Percentiles rank a stretch among this genome's conserved stretches.
Evolutionary conservation across 1,140 invertebrate species (phyloP).

Genomic region (Mactra quadrangularis): DNA sequence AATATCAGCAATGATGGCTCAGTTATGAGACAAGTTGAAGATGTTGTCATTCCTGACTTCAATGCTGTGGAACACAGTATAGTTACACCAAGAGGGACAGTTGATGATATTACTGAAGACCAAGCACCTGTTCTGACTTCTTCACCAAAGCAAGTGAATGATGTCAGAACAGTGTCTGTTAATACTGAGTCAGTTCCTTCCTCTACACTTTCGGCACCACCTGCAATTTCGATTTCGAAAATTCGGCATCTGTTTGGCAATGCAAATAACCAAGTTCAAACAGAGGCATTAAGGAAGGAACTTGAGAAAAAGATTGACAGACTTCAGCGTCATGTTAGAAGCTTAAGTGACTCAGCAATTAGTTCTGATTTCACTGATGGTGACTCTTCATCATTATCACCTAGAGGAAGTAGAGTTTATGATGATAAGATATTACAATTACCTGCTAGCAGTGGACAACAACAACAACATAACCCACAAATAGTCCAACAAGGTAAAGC

Average conservation of each 20-base stretch:
- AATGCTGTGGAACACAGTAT: not conserved
- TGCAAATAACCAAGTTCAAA: not conserved
- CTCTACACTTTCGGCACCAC: conserved; percentile 25
- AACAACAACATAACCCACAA: conserved; percentile 17
- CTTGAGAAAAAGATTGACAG: conserved; percentile 72
- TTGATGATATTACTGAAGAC: not conserved
- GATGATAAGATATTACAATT: conserved; percentile 60
- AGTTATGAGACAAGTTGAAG: conserved; percentile 35
- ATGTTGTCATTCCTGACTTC: conserved; percentile 59
- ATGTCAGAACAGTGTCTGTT: conserved; percentile 66
- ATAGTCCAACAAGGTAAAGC: conserved; percentile 3
- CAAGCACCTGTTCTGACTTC: conserved; percentile 49
- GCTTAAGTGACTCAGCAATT: conserved; percentile 80
- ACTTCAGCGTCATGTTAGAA: conserved; percentile 68
- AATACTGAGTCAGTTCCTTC: conserved; percentile 60
- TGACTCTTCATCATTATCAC: conserved; percentile 73
- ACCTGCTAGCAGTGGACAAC: not conserved
- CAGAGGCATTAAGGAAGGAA: conserved; percentile 66
- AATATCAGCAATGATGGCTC: not conserved
- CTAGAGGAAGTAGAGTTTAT: conserved; percentile 66
- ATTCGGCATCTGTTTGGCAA: conserved; percentile 19
- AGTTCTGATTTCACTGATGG: conserved; percentile 81
- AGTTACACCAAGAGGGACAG: conserved; percentile 22
- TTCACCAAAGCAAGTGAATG: conserved; percentile 33
- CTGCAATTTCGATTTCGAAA: conserved; percentile 55